Conservation (phyloP, 2,888 invertebrate species). For the Eristalis arbustorum region DNA sequence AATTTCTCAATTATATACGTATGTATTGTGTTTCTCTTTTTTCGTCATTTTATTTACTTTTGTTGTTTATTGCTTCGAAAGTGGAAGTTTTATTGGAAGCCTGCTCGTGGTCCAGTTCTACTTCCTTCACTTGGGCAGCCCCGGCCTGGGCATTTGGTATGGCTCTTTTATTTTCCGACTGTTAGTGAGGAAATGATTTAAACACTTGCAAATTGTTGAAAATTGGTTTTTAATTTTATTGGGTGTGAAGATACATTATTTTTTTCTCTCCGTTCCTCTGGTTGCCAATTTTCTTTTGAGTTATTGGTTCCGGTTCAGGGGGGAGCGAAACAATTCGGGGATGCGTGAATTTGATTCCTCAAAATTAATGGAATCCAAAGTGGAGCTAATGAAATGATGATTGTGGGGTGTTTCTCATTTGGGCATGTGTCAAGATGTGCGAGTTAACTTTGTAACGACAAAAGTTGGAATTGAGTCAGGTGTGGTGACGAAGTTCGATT, state of each 20-base stretch:
- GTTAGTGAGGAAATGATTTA: conserved; percentile 59
- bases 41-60: conserved; percentile 64
- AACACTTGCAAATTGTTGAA: conserved; percentile 66
- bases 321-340: background rate
- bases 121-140: conserved; percentile 2
- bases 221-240: conserved; percentile 63
- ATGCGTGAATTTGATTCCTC: background rate
- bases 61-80: conserved; percentile 66
- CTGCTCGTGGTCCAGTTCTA: conserved; percentile 26
- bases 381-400: background rate
- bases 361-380: conserved; percentile 10
- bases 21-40: conserved; percentile 40
- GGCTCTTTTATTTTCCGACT: conserved; percentile 41
- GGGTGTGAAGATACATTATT: conserved; percentile 49
- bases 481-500: background rate
- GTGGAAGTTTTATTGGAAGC: conserved; percentile 64
- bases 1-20: conserved; percentile 56
- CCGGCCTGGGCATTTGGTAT: background rate
- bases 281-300: conserved; percentile 35
- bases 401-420: background rate
- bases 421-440: background rate
- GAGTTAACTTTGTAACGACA: background rate
- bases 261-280: background rate
- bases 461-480: background rate
- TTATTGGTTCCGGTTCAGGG: conserved; percentile 35